Conservation (phyloP, 2,797 vertebrate species). For the Danio kyathit region DNA sequence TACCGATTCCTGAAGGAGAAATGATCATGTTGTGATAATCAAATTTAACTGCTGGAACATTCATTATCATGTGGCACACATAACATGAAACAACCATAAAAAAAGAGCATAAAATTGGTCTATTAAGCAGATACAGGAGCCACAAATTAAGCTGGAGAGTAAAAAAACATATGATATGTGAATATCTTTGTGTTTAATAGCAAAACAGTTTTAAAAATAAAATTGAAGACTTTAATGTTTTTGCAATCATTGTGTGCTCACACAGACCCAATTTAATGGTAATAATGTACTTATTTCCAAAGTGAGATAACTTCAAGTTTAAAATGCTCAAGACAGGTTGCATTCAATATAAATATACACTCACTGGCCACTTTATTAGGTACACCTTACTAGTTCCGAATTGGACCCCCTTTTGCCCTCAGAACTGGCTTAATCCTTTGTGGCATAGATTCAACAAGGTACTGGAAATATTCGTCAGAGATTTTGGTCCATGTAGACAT, state of each 20-base stretch:
- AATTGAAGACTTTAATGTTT: not conserved
- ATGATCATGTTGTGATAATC: not conserved
- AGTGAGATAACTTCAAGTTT: not conserved
- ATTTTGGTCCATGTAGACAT: no score
- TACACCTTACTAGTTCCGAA: no score
- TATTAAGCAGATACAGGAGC: not conserved
- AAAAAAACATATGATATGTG: not conserved
- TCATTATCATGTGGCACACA: not conserved
- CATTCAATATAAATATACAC: not conserved
- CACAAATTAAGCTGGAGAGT: not conserved
- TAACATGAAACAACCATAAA: not conserved
- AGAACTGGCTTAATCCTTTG: no score
- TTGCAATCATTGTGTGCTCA: not conserved
- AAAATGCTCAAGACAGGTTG: not conserved
- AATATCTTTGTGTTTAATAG: not conserved
- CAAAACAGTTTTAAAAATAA: not conserved
- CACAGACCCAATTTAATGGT: not conserved
- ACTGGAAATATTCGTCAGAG: no score
- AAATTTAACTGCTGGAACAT: not conserved
- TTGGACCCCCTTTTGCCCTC: no score
- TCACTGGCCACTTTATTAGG: no score
- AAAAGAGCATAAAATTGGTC: not conserved
- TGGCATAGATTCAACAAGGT: no score
- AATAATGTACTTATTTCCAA: not conserved
- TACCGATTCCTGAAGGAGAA: slow-evolving; percentile 89